Evolutionary conservation across 2,113 vertebrate genomes (phyloP).

Genomic region (Lipophrys pholis): DNA sequence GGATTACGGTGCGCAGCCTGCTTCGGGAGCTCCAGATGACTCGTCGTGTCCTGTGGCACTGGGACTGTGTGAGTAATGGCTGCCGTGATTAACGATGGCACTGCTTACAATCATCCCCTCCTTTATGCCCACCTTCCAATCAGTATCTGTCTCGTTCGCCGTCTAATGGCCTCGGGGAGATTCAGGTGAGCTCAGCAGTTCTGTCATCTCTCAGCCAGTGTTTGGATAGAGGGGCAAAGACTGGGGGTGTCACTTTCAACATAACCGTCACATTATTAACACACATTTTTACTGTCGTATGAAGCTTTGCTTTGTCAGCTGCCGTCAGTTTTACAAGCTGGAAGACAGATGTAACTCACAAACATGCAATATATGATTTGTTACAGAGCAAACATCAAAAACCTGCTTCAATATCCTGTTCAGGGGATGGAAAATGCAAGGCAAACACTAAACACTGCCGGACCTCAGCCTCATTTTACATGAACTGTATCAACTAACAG

Average conservation of each 20-base stretch:
- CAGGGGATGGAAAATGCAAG: neutral
- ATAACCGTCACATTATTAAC: neutral
- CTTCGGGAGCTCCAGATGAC: conserved; percentile 33
- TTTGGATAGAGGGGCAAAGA: neutral
- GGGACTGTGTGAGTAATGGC: conserved; percentile 56
- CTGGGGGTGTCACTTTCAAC: conserved; percentile 2
- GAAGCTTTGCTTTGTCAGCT: neutral
- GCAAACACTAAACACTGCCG: neutral
- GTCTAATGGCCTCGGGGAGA: conserved; percentile 32
- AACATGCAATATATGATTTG: conserved; percentile 3
- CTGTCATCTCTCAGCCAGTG: conserved; percentile 9
- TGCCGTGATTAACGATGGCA: conserved; percentile 64
- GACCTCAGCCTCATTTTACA: neutral
- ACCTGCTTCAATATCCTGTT: conserved; percentile 26
- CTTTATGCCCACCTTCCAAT: conserved; percentile 44
- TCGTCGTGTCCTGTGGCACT: conserved; percentile 36
- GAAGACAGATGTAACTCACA: neutral
- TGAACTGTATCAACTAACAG: neutral
- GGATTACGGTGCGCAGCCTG: conserved; percentile 20
- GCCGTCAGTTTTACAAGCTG: conserved; percentile 8
- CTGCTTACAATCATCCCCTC: conserved; percentile 51
- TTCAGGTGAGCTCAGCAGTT: conserved; percentile 42
- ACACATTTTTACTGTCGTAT: neutral
- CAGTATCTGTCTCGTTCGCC: conserved; percentile 56
- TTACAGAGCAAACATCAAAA: conserved; percentile 21